A percentile compares a stretch with the other conserved stretches of the same genome.
Conservation (phyloP, 2,888 invertebrate species). For the Catocala sponsa region DNA sequence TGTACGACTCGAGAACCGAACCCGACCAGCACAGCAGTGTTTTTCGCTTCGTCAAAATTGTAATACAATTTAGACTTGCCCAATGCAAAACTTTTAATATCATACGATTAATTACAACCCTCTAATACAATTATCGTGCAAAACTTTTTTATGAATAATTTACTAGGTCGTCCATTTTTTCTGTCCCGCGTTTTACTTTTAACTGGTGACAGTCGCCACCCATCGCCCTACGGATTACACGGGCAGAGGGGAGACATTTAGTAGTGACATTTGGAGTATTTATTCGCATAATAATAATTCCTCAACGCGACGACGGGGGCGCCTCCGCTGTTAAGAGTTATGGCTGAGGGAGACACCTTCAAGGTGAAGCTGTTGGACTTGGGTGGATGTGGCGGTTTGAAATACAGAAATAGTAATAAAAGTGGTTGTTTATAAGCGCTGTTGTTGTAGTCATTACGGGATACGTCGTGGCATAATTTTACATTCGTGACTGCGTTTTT, state of each 20-base stretch:
- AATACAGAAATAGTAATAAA: not conserved
- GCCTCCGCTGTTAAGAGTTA: conserved; percentile 81
- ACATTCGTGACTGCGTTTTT: no score
- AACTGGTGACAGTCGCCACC: conserved; percentile 39
- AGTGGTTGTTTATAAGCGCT: no score
- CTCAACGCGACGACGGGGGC: conserved; percentile 85
- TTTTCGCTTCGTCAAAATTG: no score
- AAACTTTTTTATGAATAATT: no score
- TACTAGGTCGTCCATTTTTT: not conserved
- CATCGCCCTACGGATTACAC: conserved; percentile 67
- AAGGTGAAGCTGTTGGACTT: conserved; percentile 70
- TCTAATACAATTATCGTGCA: no score
- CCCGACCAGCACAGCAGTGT: no score
- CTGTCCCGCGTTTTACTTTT: conserved; percentile 13
- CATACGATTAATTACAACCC: no score
- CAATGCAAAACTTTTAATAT: no score
- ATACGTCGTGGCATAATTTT: no score
- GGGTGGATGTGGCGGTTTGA: conserved; percentile 57
- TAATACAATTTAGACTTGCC: no score
- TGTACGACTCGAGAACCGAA: no score
- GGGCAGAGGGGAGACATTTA: conserved; percentile 85
- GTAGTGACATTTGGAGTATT: conserved; percentile 90
- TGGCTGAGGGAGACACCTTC: conserved; percentile 81
- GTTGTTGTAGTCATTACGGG: no score
- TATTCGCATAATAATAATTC: conserved; percentile 91